Evolutionary conservation across 2,113 vertebrate genomes (phyloP).

Genomic region (Plectropomus leopardus): DNA sequence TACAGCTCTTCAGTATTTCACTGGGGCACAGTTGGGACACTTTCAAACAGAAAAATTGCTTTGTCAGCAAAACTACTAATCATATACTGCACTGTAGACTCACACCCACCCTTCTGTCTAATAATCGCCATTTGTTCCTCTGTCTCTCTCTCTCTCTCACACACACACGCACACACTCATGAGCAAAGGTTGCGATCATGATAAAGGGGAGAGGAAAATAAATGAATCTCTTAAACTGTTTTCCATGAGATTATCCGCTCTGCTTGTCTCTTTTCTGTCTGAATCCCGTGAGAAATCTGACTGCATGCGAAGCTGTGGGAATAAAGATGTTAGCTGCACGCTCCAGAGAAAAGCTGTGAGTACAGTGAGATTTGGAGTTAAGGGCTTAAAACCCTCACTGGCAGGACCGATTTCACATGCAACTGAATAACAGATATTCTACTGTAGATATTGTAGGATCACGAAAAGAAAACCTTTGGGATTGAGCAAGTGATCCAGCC

Average conservation of each 20-base stretch:
- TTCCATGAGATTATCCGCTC: slow-evolving; percentile 66
- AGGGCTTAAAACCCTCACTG: slow-evolving; percentile 59
- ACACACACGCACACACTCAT: neutral
- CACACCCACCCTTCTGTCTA: slow-evolving; percentile 8
- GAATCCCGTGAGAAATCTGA: slow-evolving; percentile 68
- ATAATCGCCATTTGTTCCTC: slow-evolving; percentile 29
- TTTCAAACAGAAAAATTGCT: slow-evolving; percentile 47
- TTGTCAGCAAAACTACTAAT: slow-evolving; percentile 65
- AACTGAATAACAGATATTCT: slow-evolving; percentile 36
- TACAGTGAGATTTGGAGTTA: slow-evolving; percentile 64
- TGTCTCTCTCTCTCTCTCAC: neutral
- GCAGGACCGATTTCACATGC: slow-evolving; percentile 49
- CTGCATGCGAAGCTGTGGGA: slow-evolving; percentile 48
- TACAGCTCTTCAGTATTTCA: slow-evolving; percentile 54
- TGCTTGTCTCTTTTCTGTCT: slow-evolving; percentile 61
- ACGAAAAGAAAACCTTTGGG: slow-evolving; percentile 5
- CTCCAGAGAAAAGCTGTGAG: slow-evolving; percentile 47
- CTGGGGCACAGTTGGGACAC: slow-evolving; percentile 28
- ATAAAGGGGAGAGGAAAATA: slow-evolving; percentile 32
- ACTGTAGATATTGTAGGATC: slow-evolving; percentile 15
- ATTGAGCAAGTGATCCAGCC: slow-evolving; percentile 17
- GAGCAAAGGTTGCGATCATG: slow-evolving; percentile 45
- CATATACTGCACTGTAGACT: slow-evolving; percentile 30
- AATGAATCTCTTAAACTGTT: slow-evolving; percentile 67
- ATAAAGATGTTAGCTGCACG: slow-evolving; percentile 64